Conservation (phyloP, 2,888 invertebrate species). For the Drosophila sordidapex region DNA sequence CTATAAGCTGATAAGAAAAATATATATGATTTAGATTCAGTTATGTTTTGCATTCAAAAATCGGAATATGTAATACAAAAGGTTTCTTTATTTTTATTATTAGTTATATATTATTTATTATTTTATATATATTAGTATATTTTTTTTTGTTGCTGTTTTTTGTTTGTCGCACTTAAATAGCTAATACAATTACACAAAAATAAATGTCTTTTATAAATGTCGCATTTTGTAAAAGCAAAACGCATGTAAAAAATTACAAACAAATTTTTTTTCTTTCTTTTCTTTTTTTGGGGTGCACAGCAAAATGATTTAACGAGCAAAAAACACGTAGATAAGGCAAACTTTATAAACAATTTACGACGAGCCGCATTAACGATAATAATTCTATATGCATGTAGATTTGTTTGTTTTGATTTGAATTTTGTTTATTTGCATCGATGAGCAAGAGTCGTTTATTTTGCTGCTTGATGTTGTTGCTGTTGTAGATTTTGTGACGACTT, state of each 20-base stretch:
- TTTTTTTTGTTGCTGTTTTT: slow-evolving; percentile 21
- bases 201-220: slow-evolving; percentile 73
- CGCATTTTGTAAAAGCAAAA: slow-evolving; percentile 41
- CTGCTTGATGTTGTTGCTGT: slow-evolving; percentile 11
- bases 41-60: slow-evolving; percentile 46
- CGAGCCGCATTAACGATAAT: slow-evolving; percentile 49
- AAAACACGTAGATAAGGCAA: slow-evolving; percentile 73
- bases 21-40: slow-evolving; percentile 49
- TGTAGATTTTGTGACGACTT: slow-evolving; percentile 40
- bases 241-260: slow-evolving; percentile 54
- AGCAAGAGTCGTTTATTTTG: slow-evolving; percentile 22
- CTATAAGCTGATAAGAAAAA: slow-evolving; percentile 51
- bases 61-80: slow-evolving; percentile 53
- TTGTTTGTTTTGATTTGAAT: slow-evolving; percentile 18
- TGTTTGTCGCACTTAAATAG: slow-evolving; percentile 57
- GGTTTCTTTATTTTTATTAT: slow-evolving; percentile 16
- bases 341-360: slow-evolving; percentile 58
- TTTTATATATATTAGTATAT: neutral
- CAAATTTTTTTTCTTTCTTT: slow-evolving; percentile 23
- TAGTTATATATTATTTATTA: slow-evolving; percentile 1
- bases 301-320: slow-evolving; percentile 70
- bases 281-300: slow-evolving; percentile 52
- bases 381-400: slow-evolving; percentile 31
- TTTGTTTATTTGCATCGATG: slow-evolving; percentile 14
- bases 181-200: slow-evolving; percentile 71